Conservation (phyloP, 2,797 vertebrate species). For the Naso thynnoides region DNA sequence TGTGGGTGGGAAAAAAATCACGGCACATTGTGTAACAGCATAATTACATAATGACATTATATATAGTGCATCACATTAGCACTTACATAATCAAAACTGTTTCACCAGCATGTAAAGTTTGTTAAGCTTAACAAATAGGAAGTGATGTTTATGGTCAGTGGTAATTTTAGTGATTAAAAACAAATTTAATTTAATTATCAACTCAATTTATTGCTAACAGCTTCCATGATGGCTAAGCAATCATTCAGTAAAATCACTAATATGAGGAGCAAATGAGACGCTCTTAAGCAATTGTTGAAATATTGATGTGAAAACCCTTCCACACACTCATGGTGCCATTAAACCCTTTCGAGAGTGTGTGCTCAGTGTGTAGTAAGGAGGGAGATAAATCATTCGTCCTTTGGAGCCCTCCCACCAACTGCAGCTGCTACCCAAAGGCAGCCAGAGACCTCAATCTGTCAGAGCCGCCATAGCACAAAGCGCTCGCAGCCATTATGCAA, state of each 20-base stretch:
- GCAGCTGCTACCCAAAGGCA: conserved; percentile 79
- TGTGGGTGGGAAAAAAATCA: too few relatives aligned
- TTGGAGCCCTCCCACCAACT: conserved; percentile 76
- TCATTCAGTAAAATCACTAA: conserved; percentile 29
- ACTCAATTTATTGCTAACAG: conserved; percentile 20
- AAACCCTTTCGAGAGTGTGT: conserved; percentile 45
- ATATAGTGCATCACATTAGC: not conserved
- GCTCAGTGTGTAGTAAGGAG: conserved; percentile 26
- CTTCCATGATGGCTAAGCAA: conserved; percentile 10
- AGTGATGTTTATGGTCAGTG: not conserved
- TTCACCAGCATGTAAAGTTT: not conserved
- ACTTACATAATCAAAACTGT: not conserved
- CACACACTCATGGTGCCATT: conserved; percentile 35
- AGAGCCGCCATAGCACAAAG: conserved; percentile 54
- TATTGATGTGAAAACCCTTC: conserved; percentile 56
- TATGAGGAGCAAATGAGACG: conserved; percentile 58
- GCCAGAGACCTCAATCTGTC: conserved; percentile 86
- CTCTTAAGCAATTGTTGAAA: conserved; percentile 45
- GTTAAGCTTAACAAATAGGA: not conserved
- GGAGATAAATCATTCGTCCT: conserved; percentile 77
- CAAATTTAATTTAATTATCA: not conserved
- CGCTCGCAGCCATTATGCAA: conserved; percentile 56
- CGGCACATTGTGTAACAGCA: not conserved
- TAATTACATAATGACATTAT: not conserved
- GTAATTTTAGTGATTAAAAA: conserved; percentile 22